Evolutionary conservation across 1,140 invertebrate genomes (phyloP), one percentile per base, ranked within the genome.

Genomic region (Myzus persicae): DNA sequence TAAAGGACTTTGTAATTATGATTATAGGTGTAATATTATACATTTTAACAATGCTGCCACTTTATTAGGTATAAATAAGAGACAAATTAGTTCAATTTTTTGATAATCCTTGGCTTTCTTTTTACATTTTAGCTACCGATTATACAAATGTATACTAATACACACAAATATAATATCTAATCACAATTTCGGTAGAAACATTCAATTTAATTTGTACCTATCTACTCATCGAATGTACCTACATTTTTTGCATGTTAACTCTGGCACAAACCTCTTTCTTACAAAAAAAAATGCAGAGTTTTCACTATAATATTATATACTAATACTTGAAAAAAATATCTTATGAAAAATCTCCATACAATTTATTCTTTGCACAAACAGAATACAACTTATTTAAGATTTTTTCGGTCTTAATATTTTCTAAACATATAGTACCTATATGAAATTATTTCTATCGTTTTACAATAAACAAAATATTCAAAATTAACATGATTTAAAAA

Each of bases 141-240:
- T 48, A 48, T 1, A 48, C 46, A 48, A 48, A 18, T 48, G 2
- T 48, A 48, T 48, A 48, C 46, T 7, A 46, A 8, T 76, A 76
- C 20, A 40, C 20, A 40, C 18, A 36, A 38, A 7, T 40, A 82
- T 24, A 82, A 20, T n/a, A 76, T 24, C 14, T 46, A 87, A 31
- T 87, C 40, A 44, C 24, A 44, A 44, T 9, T 87, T 40, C n/a
- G 42, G 42, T n/a, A 31, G 18, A 87, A 87, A 87, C 11, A 31
- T 87, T 87, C 5, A 46, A 87, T 87, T 87, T 46, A 46, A 87
- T 46, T 87, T 87, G 31, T 31, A 87, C 84, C 31, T 42, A 44
- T 87, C 42, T 31, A 87, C 84, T 8, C 42, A 44, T 87, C 26
- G 14, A 46, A 46, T n/a, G 84, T 46, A 87, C 46, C 46, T 18